These are phyloP conservation scores for Lepisosteus osseus DNA, from an alignment of 2,113 vertebrate species.

Conservation along the genomic window DNA sequence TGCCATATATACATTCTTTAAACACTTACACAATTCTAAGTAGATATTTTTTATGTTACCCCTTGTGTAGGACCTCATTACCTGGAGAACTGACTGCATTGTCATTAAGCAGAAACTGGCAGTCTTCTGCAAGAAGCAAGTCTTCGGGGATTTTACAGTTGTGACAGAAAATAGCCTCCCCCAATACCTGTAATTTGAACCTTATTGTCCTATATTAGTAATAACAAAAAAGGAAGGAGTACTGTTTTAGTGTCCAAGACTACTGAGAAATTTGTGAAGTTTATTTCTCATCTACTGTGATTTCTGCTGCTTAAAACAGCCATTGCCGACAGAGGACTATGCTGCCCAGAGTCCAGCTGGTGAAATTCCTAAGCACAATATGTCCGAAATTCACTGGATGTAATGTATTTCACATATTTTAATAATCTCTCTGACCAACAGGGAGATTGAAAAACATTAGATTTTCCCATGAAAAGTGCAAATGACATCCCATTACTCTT, in stretches of 20 bases:
- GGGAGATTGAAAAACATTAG: neutral
- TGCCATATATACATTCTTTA: too few relatives aligned
- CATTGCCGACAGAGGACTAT: too few relatives aligned
- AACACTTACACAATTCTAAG: too few relatives aligned
- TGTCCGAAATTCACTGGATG: neutral
- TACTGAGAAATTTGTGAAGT: neutral
- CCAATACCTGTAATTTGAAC: slow-evolving; percentile 27
- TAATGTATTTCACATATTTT: neutral
- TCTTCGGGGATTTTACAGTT: slow-evolving; percentile 33
- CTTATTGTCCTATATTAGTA: slow-evolving; percentile 33
- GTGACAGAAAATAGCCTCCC: slow-evolving; percentile 20
- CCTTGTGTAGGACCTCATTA: slow-evolving; percentile 33
- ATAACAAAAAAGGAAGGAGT: neutral
- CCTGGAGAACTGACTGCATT: slow-evolving; percentile 34
- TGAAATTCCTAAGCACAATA: neutral
- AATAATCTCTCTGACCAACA: neutral
- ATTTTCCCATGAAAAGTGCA: neutral
- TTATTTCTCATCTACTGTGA: too few relatives aligned
- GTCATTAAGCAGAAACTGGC: slow-evolving; percentile 44
- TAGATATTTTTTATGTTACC: too few relatives aligned
- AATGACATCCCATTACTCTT: neutral
- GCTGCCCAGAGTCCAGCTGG: neutral
- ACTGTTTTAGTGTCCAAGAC: neutral
- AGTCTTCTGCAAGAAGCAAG: slow-evolving; percentile 21
- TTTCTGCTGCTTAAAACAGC: too few relatives aligned